phyloP scores from a whole-genome alignment of 2,797 vertebrate species.

The Pantherophis vulpinus region DNA sequence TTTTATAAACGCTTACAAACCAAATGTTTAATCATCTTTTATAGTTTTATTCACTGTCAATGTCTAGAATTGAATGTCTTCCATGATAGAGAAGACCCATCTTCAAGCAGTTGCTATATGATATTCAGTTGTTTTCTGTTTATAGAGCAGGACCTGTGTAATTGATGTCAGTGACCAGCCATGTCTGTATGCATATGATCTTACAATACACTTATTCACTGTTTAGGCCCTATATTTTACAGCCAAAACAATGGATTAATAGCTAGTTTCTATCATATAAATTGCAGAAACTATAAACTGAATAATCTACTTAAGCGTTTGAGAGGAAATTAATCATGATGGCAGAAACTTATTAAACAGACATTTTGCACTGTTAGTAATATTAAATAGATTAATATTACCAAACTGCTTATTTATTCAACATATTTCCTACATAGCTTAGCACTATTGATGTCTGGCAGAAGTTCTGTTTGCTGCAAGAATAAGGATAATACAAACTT shows the following conservation, averaged over 20 bases:
- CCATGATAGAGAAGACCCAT: background rate
- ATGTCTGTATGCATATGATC: background rate
- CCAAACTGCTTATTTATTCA: background rate
- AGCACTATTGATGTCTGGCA: background rate
- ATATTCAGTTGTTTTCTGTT: background rate
- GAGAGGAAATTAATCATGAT: background rate
- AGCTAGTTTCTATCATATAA: background rate
- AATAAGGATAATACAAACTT: background rate
- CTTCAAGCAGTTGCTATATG: background rate
- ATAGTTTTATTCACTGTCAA: background rate
- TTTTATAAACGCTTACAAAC: background rate
- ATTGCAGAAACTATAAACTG: background rate
- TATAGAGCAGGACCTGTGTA: background rate
- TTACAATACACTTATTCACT: background rate
- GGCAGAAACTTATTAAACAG: background rate
- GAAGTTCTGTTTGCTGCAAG: background rate
- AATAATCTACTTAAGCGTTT: background rate
- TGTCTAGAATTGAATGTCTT: background rate
- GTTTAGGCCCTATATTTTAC: background rate
- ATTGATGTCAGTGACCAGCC: background rate
- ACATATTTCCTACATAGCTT: background rate
- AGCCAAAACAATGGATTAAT: background rate
- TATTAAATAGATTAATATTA: background rate
- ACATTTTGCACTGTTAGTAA: background rate
- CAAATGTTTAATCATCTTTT: background rate